phyloP scores from a whole-genome alignment of 2,113 vertebrate genomes.

The Dipodomys merriami region DNA sequence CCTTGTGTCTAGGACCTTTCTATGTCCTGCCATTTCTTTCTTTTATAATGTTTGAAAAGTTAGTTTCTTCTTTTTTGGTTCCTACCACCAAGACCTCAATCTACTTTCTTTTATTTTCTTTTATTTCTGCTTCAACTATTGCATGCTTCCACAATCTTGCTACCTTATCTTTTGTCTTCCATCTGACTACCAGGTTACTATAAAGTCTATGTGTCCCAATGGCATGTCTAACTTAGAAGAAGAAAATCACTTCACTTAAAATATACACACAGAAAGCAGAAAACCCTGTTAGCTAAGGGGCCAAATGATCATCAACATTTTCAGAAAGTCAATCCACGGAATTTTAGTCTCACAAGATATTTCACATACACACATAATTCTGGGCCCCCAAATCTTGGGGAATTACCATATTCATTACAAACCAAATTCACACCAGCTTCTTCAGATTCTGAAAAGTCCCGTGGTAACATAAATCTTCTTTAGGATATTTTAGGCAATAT shows the following conservation, averaged over 20 bases:
- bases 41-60: slow-evolving; percentile 80
- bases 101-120: slow-evolving; percentile 79
- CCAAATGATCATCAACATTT: slow-evolving; percentile 53
- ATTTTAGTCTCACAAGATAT: background rate
- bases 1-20: slow-evolving; percentile 81
- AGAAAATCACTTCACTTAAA: slow-evolving; percentile 67
- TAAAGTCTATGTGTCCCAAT: slow-evolving; percentile 53
- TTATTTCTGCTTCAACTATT: slow-evolving; percentile 82
- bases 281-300: slow-evolving; percentile 34
- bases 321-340: slow-evolving; percentile 5
- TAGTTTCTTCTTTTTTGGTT: slow-evolving; percentile 79
- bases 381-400: background rate
- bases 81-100: slow-evolving; percentile 81
- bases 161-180: slow-evolving; percentile 75
- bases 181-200: slow-evolving; percentile 67
- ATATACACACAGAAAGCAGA: slow-evolving; percentile 32
- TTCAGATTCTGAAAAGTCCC: slow-evolving; percentile 24
- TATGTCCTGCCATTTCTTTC: slow-evolving; percentile 81
- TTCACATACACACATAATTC: background rate
- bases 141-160: slow-evolving; percentile 78
- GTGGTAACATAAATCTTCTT: background rate
- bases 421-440: background rate
- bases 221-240: slow-evolving; percentile 30
- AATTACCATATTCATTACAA: background rate
- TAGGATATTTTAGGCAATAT: background rate